A percentile compares a stretch with the other conserved stretches of the same genome.
These are phyloP conservation scores for Tethya wilhelma DNA, from an alignment of 37 sponge, comb jelly and placozoan species.

Conservation along the genomic window DNA sequence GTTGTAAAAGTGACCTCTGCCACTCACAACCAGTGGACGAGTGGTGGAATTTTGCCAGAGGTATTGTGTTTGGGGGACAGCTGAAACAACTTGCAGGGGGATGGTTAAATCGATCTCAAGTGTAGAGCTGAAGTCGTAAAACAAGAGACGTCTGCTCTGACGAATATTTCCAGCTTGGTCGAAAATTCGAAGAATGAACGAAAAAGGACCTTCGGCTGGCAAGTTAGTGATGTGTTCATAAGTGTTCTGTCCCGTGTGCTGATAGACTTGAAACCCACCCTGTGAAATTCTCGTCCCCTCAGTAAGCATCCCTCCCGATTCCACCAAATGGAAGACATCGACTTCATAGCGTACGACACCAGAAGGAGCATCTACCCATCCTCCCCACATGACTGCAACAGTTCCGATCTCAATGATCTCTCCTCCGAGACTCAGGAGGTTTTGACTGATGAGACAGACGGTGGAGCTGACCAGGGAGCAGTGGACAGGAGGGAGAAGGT, in stretches of 20 bases:
- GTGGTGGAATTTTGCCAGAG: constrained; percentile 70
- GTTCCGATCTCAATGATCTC: constrained; percentile 2
- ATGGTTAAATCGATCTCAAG: constrained; percentile 32
- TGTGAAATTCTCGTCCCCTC: not conserved
- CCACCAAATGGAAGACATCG: constrained; percentile 31
- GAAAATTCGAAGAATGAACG: constrained; percentile 43
- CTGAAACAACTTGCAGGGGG: constrained; percentile 54
- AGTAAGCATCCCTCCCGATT: constrained; percentile 3
- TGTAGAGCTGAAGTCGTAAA: constrained; percentile 59
- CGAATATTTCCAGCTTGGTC: constrained; percentile 73
- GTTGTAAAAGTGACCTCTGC: constrained; percentile 83
- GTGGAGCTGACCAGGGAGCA: constrained; percentile 40
- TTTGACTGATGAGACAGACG: constrained; percentile 18
- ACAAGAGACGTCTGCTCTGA: constrained; percentile 43
- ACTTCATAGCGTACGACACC: constrained; percentile 43
- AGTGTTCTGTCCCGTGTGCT: not conserved
- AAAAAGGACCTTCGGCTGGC: constrained; percentile 62
- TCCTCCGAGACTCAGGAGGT: not conserved
- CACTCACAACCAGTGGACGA: constrained; percentile 34
- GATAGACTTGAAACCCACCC: not conserved
- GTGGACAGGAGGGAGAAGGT: constrained; percentile 65
- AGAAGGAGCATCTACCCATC: constrained; percentile 69
- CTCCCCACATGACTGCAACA: constrained; percentile 65
- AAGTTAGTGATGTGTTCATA: constrained; percentile 11
- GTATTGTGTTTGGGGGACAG: constrained; percentile 42